Conservation (phyloP, 2,113 vertebrate genomes). For the Cottus gobio region DNA sequence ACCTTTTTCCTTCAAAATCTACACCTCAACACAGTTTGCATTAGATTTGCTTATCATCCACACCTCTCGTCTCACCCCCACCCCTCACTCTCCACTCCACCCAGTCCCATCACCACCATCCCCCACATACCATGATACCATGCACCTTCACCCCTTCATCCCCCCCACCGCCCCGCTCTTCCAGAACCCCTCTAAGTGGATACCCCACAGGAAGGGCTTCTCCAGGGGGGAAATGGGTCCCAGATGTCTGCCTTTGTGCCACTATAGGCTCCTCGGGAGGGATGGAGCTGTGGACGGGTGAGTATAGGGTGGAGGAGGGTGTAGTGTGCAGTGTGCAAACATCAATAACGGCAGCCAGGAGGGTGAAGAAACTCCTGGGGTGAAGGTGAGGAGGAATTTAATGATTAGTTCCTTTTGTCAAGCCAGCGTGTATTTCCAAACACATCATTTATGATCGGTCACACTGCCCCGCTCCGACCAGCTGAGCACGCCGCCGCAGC, state of each 20-base stretch:
- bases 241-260: constrained; percentile 82
- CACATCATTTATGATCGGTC: constrained; percentile 69
- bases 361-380: constrained; percentile 65
- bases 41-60: constrained; percentile 32
- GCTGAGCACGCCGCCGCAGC: constrained; percentile 37
- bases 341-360: constrained; percentile 66
- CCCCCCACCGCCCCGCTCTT: constrained; percentile 23
- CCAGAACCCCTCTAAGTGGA: constrained; percentile 77
- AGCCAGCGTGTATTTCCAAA: constrained; percentile 66
- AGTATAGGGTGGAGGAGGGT: constrained; percentile 28
- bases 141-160: constrained; percentile 55
- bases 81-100: not conserved
- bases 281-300: constrained; percentile 72
- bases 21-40: not conserved
- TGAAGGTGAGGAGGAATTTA: constrained; percentile 73
- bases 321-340: constrained; percentile 55
- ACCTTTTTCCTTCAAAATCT: not conserved
- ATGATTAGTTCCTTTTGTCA: constrained; percentile 66
- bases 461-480: constrained; percentile 41
- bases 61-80: constrained; percentile 23
- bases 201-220: constrained; percentile 84
- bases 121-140: constrained; percentile 50
- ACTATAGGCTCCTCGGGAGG: constrained; percentile 74
- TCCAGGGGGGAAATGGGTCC: constrained; percentile 83
- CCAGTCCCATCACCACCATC: constrained; percentile 44